Evolutionary conservation across 2,888 invertebrate genomes (phyloP), one percentile per base, ranked within the genome.

Genomic region (Micoletzkya japonica): DNA sequence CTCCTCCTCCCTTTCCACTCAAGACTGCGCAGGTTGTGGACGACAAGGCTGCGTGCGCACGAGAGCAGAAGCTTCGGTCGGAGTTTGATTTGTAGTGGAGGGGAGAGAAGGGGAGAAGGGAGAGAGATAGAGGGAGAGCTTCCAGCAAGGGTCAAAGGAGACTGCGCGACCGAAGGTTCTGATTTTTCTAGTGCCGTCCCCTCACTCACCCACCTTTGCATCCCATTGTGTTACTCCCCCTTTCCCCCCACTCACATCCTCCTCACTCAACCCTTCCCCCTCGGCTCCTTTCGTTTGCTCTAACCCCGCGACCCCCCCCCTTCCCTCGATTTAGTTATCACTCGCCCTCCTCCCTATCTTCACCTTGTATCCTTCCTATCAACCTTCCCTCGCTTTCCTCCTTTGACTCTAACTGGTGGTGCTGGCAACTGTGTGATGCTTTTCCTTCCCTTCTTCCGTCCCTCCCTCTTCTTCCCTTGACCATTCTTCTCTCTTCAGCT

Each of bases 261-360:
- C n/a, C n/a, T n/a, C n/a, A n/a, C n/a, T n/a, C n/a, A n/a, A n/a
- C n/a, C n/a, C n/a, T n/a, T n/a, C n/a, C n/a, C n/a, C n/a, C n/a
- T n/a, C n/a, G n/a, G n/a, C n/a, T n/a, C n/a, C n/a, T n/a, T n/a
- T n/a, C n/a, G n/a, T n/a, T n/a, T n/a, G n/a, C n/a, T n/a, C n/a
- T n/a, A n/a, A n/a, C 37, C n/a, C 58, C 28, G 28, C 26, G 2
- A 17, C 24, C 26, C 20, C 28, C 7, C 3, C 36, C 14, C 58
- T 36, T 34, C 58, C 34, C 37, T 14, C 59, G 34, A 59, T 39
- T n/a, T n/a, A n/a, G n/a, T n/a, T n/a, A n/a, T n/a, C n/a, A n/a
- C n/a, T n/a, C n/a, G n/a, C n/a, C n/a, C n/a, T n/a, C n/a, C n/a
- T n/a, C n/a, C n/a, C n/a, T n/a, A n/a, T 14, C 44, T 44, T 44